Evolutionary conservation across 64 coral and sea anemone genomes (phyloP), one percentile per base, ranked within the genome.

Genomic region (Pocillopora damicornis): DNA sequence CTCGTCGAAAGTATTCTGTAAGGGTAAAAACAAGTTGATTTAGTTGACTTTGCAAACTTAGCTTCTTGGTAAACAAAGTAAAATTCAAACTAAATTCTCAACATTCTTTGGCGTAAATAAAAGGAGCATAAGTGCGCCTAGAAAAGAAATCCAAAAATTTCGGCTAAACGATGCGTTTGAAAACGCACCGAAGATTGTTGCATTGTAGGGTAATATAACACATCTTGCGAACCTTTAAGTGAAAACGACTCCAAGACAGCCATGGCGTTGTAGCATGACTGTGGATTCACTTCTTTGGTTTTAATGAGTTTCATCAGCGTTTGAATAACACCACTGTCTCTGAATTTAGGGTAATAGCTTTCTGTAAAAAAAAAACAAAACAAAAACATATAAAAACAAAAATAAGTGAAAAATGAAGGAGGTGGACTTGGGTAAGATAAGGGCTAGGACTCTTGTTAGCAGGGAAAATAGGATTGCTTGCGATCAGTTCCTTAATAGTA

Each of bases 211-310:
- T 2, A 51, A 51, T 4, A 51, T 51, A 51, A 79, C 9, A 22
- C 15, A 11, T 30, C 15, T 18, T 9, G 57, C 81, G 58, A 58
- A 92, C 90, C 90, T 92, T 75, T 69, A 0, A 86, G 75, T 9
- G 91, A 93, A 82, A 93, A 81, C 59, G 91, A 80, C 42, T 93
- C 94, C 75, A 97, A 65, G 38, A 92, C 90, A 4, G 94, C 94
- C 82, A 97, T 89, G 1, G 94, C 87, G 34, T 97, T 97, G 63
- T 97, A 97, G 62, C 94, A 97, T 16, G 94, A 82, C 59, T 97
- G 94, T 20, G 89, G 79, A 60, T 90, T 78, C 13, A 92, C 63
- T 4, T 87, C 87, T 81, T 76, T 72, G 57, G 75, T 89, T 76
- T 88, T 92, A 5, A 97, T 93, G 45, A 93, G 76, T 58, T 93